A percentile compares a stretch with the other conserved stretches of the same genome.
These are phyloP conservation scores for Xestia ashworthii DNA, from an alignment of 2,888 invertebrate species.

Conservation along the genomic window DNA sequence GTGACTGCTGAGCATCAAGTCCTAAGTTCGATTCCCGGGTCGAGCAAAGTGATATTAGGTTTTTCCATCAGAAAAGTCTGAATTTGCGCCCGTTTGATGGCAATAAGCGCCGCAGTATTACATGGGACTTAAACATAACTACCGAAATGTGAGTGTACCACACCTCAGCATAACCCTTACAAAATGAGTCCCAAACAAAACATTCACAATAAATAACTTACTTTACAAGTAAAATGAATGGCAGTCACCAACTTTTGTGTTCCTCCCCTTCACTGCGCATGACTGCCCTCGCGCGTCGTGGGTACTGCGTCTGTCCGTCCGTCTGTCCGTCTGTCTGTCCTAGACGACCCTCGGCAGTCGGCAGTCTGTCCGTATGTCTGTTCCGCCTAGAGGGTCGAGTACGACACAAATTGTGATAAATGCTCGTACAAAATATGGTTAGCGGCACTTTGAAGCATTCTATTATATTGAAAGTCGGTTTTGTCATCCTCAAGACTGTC, in stretches of 20 bases:
- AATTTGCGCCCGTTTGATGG: no score
- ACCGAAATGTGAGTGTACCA: no score
- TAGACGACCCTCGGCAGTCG: neutral
- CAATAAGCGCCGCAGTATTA: no score
- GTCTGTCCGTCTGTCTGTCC: neutral
- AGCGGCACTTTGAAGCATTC: neutral
- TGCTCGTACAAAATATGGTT: neutral
- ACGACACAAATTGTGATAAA: slow-evolving; percentile 31
- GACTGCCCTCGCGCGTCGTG: slow-evolving; percentile 8
- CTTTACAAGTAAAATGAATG: slow-evolving; percentile 10
- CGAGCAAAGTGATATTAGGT: no score
- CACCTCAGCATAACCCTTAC: no score
- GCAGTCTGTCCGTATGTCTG: neutral
- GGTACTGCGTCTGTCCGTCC: neutral
- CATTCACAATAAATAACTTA: slow-evolving; percentile 3
- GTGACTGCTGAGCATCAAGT: no score
- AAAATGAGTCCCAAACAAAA: slow-evolving; percentile 5
- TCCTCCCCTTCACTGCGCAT: slow-evolving; percentile 17
- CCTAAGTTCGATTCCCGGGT: no score
- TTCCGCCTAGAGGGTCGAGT: slow-evolving; percentile 15
- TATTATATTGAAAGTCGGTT: neutral
- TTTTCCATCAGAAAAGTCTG: no score
- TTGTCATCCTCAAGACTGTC: neutral
- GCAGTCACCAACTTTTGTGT: neutral
- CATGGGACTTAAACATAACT: no score